phyloP scores from a whole-genome alignment of 2,113 vertebrate genomes.

The Charadrius vociferus region DNA sequence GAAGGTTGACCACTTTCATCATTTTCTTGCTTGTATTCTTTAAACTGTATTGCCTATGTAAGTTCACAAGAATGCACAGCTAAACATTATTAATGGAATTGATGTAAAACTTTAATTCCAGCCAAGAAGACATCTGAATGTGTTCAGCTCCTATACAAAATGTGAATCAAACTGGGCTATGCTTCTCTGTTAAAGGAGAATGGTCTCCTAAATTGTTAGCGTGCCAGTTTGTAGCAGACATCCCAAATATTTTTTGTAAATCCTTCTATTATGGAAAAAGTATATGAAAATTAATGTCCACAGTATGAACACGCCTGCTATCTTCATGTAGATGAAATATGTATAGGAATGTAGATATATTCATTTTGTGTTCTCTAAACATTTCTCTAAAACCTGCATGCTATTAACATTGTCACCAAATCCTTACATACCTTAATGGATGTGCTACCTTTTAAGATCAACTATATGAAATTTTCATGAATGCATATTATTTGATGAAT shows the following conservation, averaged over 20 bases:
- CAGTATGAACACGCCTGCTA: background rate
- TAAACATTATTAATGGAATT: background rate
- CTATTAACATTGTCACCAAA: background rate
- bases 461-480: background rate
- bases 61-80: background rate
- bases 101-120: background rate
- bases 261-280: background rate
- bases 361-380: background rate
- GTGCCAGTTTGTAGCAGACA: background rate
- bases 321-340: background rate
- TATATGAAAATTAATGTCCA: background rate
- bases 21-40: background rate
- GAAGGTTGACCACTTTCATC: background rate
- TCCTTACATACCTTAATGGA: background rate
- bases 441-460: background rate
- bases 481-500: background rate
- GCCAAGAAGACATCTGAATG: background rate
- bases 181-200: background rate
- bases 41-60: background rate
- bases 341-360: background rate
- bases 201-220: background rate
- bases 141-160: background rate
- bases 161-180: background rate
- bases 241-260: background rate
- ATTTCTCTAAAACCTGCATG: background rate